These are phyloP conservation scores for Limanda limanda DNA, from an alignment of 2,113 vertebrate genomes.

Conservation along the genomic window DNA sequence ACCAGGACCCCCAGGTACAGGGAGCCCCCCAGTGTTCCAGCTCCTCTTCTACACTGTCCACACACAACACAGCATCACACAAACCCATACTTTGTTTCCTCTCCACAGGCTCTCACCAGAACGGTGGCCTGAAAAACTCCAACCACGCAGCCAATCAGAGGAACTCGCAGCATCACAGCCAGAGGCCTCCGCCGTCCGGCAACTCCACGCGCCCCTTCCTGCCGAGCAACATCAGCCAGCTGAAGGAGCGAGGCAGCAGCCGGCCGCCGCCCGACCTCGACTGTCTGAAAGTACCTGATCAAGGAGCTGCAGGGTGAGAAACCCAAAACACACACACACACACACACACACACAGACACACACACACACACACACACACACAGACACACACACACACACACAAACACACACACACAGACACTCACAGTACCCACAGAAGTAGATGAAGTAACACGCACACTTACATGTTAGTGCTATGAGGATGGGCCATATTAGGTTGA, in stretches of 20 bases:
- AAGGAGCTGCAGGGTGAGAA: conserved; percentile 96
- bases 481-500: background rate
- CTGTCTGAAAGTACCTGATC: conserved; percentile 94
- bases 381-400: conserved; percentile 7
- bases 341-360: background rate
- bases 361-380: background rate
- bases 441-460: background rate
- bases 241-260: conserved; percentile 79
- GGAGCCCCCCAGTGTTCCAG: too few species aligned
- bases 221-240: conserved; percentile 82
- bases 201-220: conserved; percentile 83
- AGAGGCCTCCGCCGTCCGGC: conserved; percentile 80
- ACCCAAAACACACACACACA: background rate
- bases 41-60: background rate
- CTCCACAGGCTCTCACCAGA: conserved; percentile 88
- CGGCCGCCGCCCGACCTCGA: conserved; percentile 88
- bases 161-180: conserved; percentile 79
- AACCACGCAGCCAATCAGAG: conserved; percentile 77
- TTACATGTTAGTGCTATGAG: background rate
- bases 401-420: background rate
- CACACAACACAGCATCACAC: background rate
- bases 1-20: conserved; percentile 92
- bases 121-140: conserved; percentile 86
- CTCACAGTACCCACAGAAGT: background rate
- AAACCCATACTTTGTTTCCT: background rate